Base-by-base conservation (phyloP, 2,113 vertebrate genomes). In the Oreochromis tanganicae region DNA sequence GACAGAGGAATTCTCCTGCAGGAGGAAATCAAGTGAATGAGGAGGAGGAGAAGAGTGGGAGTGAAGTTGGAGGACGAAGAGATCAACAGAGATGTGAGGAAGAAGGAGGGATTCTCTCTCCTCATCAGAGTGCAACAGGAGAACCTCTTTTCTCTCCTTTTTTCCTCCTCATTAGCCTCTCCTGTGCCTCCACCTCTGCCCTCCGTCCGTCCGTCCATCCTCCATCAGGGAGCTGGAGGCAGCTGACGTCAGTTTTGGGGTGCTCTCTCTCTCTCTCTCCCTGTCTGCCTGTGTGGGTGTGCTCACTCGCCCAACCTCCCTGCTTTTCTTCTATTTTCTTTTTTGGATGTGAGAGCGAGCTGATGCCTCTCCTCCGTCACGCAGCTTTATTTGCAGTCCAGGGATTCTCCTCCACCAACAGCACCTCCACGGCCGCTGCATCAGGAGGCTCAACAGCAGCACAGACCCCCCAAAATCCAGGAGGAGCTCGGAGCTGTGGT, bases 291-390 rank as follows among this genome's bases (percentile, higher is more conserved):
- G 88, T 89, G 89, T 91, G 91, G 86, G 91, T 75, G 91, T 88
- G 87, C 87, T 92, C 34, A 78, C 59, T 88, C 63, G 21, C 87
- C 82, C 87, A 50, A 27, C 81, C 90, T 61, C n/a, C 54, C 78
- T 85, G 5, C 57, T 36, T 5, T 81, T 55, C 50, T 52, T 29
- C 50, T 68, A 38, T 34, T 21, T 63, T 81, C 29, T 34, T 88
- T 90, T 88, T 83, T 38, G 82, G 83, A 82, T 1, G 56, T 32
- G 86, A 19, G 61, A 54, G 29, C 14, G 24, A 75, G 43, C 78
- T 84, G 93, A 86, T 78, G 85, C 38, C 1, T 73, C 13, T 89
- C 82, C 92, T 90, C 85, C 86, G 87, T 94, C 93, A 91, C 91
- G 16, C 89, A 79, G 88, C 68, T 91, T 83, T 83, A 87, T 92